Evolutionary conservation across 2,113 vertebrate genomes (phyloP).

Genomic region (Hymenochirus boettgeri): DNA sequence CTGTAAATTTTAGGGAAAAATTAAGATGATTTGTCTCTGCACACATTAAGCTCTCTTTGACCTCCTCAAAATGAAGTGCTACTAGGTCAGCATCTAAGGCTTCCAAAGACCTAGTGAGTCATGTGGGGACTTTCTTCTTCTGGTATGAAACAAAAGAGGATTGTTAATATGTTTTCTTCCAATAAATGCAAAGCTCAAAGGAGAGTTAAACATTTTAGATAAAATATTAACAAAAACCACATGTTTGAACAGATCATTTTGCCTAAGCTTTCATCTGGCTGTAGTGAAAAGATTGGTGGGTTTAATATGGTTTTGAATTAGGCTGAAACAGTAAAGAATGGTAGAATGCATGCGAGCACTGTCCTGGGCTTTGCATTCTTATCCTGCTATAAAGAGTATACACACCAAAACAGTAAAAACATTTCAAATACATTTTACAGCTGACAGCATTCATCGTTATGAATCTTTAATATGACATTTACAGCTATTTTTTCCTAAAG

Average conservation of each 20-base stretch:
- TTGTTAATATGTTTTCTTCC: constrained; percentile 51
- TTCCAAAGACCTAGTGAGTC: constrained; percentile 46
- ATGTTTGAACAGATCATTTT: constrained; percentile 71
- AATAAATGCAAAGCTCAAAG: constrained; percentile 52
- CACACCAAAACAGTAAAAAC: no score
- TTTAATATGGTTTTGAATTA: constrained; percentile 71
- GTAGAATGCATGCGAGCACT: constrained; percentile 50
- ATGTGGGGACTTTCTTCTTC: constrained; percentile 46
- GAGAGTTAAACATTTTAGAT: constrained; percentile 62
- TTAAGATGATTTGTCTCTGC: constrained; percentile 8
- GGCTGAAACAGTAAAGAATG: constrained; percentile 63
- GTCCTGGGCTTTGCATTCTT: constrained; percentile 42
- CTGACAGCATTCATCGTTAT: no score
- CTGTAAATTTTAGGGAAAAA: constrained; percentile 21
- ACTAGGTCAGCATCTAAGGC: constrained; percentile 50
- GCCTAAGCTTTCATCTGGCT: constrained; percentile 69
- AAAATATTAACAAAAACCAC: constrained; percentile 68
- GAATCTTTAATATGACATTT: no score
- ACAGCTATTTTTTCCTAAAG: no score
- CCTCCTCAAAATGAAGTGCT: constrained; percentile 57
- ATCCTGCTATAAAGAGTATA: no score
- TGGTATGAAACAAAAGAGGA: constrained; percentile 56
- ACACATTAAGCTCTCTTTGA: constrained; percentile 54
- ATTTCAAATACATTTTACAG: no score
- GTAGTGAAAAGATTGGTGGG: constrained; percentile 70